Conservation (phyloP, 1,140 invertebrate species). For the Eumeta japonica region DNA sequence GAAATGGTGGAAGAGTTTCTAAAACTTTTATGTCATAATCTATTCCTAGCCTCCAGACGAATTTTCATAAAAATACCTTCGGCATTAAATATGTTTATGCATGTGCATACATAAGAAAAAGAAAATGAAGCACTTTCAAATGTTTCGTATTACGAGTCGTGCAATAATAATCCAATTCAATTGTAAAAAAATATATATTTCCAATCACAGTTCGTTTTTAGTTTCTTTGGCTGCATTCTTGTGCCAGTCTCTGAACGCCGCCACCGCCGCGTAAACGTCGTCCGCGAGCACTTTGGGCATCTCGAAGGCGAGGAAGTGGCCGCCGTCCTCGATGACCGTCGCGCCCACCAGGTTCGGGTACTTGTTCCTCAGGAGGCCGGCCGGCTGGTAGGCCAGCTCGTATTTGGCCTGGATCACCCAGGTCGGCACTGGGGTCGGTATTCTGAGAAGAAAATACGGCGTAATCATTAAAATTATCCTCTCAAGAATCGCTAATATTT, state of each 20-base stretch:
- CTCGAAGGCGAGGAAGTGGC: slow-evolving; percentile 78
- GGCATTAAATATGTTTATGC: too few species aligned
- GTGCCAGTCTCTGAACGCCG: slow-evolving; percentile 23
- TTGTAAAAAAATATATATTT: slow-evolving; percentile 8
- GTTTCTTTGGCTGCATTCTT: too few species aligned
- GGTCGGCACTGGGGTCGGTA: slow-evolving; percentile 58
- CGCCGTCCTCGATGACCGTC: slow-evolving; percentile 60
- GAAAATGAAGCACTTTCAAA: too few species aligned
- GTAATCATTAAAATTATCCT: too few species aligned
- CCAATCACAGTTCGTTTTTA: slow-evolving; percentile 1
- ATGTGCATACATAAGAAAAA: too few species aligned
- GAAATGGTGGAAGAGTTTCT: too few species aligned
- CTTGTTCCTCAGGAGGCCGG: slow-evolving; percentile 46
- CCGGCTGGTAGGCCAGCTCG: slow-evolving; percentile 55
- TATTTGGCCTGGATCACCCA: slow-evolving; percentile 60
- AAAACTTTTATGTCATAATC: too few species aligned
- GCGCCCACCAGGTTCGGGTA: slow-evolving; percentile 59
- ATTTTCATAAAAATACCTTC: too few species aligned
- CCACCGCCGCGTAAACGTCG: slow-evolving; percentile 48
- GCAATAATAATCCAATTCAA: too few species aligned
- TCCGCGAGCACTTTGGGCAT: slow-evolving; percentile 63
- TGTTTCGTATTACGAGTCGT: too few species aligned
- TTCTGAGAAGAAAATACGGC: slow-evolving; percentile 27
- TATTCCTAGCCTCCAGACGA: too few species aligned
- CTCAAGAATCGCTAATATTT: too few species aligned